Evolutionary conservation across 1,140 invertebrate species (phyloP), one percentile per base, ranked within the genome.

Genomic region (Listronotus oregonensis): DNA sequence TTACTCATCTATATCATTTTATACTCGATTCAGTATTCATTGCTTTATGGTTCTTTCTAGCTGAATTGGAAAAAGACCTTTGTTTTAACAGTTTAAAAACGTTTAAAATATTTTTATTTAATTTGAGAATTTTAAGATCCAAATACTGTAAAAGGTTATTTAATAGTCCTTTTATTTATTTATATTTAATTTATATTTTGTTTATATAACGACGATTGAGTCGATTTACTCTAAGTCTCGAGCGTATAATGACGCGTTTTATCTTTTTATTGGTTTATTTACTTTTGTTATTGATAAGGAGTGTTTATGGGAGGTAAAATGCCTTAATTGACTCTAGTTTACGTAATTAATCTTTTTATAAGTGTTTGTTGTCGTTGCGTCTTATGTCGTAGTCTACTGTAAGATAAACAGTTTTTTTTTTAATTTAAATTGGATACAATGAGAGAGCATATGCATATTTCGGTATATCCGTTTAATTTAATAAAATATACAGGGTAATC

Each of bases 121-220:
- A 51, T 4, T 27, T 51, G 8, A 31, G 5, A 27, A 27, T 27
- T 37, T 37, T 37, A 9, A 8, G 34, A 37, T 15, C 9, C 12
- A 39, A 54, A 59, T 11, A 46, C 56, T 43, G 27, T 59, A 47
- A 59, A 59, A 58, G 40, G 43, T 14, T 10, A 37, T 37, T 43
- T 54, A 37, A 54, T 39, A 31, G 12, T 8, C 51, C 17, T 37
- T 37, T 59, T 49, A 49, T 59, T 59, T 59, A 59, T 59, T 59
- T 59, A 59, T 59, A 39, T 27, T 43, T 15, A n/a, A 10, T 47
- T 47, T 59, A 37, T 59, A 59, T 47, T 59, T 59, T 49, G 47
- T 59, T 59, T 59, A 59, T 49, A n/a, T 47, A 59, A 59, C 42
- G 43, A 17, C 46, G 56, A 59, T 49, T 46, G 56, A 59, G 44